Percentiles rank a stretch among this genome's conserved stretches.
Conservation (phyloP, 92 coral and sea anemone species). For the Palythoa grandiflora region DNA sequence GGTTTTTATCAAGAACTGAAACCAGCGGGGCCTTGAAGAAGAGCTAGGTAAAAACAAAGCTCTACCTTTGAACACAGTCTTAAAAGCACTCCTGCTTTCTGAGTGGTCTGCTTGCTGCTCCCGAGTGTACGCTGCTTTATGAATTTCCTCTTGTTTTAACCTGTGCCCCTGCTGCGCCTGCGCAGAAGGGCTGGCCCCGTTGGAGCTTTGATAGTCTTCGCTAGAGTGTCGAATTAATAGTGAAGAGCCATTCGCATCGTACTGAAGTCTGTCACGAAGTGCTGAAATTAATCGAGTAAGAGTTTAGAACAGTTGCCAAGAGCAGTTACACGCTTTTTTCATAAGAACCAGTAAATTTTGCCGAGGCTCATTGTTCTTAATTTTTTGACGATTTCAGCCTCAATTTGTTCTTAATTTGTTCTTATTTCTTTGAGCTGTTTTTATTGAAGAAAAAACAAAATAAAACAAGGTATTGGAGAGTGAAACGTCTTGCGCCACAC, state of each 20-base stretch:
- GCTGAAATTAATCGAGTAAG: neutral
- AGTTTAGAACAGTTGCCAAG: neutral
- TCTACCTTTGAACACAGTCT: conserved; percentile 84
- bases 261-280: conserved; percentile 41
- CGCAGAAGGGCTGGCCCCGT: conserved; percentile 26
- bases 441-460: no score
- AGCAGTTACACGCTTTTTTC: no score
- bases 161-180: conserved; percentile 42
- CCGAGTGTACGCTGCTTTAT: neutral
- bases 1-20: no score
- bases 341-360: no score
- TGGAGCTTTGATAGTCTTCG: neutral
- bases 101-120: conserved; percentile 24
- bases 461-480: no score
- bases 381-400: no score
- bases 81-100: conserved; percentile 83
- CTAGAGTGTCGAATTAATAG: conserved; percentile 3
- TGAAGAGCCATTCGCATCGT: conserved; percentile 18
- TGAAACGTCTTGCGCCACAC: no score
- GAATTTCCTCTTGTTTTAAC: conserved; percentile 10
- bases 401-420: no score
- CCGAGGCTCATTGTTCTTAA: no score
- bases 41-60: no score
- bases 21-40: no score
- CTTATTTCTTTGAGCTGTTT: no score